Conservation (phyloP, 2,888 invertebrate genomes). For the Ormyrus nitidulus region DNA sequence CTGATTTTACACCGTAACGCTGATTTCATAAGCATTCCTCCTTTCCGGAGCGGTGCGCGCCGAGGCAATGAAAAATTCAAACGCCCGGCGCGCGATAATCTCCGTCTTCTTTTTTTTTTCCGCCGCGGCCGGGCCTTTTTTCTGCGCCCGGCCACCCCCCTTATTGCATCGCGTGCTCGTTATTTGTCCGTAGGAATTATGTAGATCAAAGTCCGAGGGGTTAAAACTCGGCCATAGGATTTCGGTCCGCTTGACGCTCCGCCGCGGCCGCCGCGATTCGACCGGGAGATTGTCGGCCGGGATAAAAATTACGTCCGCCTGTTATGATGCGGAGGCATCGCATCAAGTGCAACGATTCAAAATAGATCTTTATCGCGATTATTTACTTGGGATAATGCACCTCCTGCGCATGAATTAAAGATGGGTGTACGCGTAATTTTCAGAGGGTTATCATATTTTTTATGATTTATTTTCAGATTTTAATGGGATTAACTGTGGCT, state of each 20-base stretch:
- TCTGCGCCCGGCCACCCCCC: neutral
- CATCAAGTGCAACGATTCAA: constrained; percentile 33
- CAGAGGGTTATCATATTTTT: constrained; percentile 13
- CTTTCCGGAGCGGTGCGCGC: constrained; percentile 57
- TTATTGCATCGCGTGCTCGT: neutral
- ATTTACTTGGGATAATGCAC: constrained; percentile 33
- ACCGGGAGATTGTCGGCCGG: constrained; percentile 38
- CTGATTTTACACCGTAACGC: constrained; percentile 69
- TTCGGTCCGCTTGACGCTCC: constrained; percentile 43
- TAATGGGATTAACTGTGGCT: neutral
- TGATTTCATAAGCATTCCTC: constrained; percentile 70
- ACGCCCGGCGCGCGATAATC: constrained; percentile 50
- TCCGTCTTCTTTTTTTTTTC: constrained; percentile 15
- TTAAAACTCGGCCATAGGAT: constrained; percentile 21
- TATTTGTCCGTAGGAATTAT: constrained; percentile 42
- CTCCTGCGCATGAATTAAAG: constrained; percentile 11
- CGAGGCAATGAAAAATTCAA: constrained; percentile 48
- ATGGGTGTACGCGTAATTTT: neutral
- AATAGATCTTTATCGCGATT: constrained; percentile 47
- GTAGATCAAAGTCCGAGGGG: constrained; percentile 23
- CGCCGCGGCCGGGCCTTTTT: neutral
- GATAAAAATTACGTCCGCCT: constrained; percentile 49
- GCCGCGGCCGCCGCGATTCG: constrained; percentile 6
- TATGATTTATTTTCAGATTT: neutral
- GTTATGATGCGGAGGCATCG: constrained; percentile 25